Percentiles rank a stretch among this genome's conserved stretches.
Evolutionary conservation across 2,797 vertebrate species (phyloP).

Genomic region (Pangasius mekongensis): DNA sequence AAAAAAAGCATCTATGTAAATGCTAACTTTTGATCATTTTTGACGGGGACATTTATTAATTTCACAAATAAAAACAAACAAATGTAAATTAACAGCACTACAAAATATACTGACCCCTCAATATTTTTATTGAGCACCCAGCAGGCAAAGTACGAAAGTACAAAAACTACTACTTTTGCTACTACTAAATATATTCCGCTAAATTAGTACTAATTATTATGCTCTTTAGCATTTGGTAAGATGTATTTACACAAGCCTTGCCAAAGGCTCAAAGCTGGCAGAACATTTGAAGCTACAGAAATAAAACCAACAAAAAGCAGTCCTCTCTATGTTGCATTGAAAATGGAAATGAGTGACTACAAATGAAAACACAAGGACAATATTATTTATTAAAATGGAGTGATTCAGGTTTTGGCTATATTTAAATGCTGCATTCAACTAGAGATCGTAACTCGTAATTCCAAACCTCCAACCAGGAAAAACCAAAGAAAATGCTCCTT

Average conservation of each 20-base stretch:
- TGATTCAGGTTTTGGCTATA: background rate
- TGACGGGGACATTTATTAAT: background rate
- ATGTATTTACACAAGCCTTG: background rate
- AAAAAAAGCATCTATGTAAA: background rate
- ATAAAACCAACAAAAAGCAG: background rate
- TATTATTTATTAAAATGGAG: background rate
- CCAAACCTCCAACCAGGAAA: background rate
- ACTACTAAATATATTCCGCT: no score
- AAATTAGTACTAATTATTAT: background rate
- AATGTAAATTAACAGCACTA: background rate
- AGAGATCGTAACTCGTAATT: background rate
- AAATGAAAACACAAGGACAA: background rate
- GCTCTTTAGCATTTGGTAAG: background rate
- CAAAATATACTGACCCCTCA: background rate
- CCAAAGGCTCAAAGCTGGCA: background rate
- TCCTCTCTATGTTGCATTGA: background rate
- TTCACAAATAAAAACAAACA: background rate
- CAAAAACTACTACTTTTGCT: no score
- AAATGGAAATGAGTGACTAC: background rate
- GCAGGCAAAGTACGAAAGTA: background rate
- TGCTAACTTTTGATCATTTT: conserved; percentile 2
- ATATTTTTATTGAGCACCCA: background rate
- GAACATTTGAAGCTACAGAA: background rate
- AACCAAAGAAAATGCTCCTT: background rate
- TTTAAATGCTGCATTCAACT: background rate